Percentiles rank a stretch among this genome's conserved stretches.
Conservation (phyloP, 2,797 vertebrate species). For the Sphenodon punctatus region DNA sequence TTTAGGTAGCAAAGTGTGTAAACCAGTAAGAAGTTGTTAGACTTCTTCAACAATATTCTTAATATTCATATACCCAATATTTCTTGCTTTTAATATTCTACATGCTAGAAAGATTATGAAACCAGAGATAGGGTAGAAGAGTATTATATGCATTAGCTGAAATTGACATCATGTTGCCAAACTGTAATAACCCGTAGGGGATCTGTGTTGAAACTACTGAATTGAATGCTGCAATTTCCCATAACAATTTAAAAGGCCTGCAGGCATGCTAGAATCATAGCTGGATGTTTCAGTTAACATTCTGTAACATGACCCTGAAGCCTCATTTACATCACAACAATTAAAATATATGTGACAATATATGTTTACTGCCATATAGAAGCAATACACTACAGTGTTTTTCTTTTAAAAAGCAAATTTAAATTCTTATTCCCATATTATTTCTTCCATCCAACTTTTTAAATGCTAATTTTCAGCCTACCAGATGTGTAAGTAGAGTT, state of each 20-base stretch:
- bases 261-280: slow-evolving; percentile 64
- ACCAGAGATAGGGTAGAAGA: neutral
- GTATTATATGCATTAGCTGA: slow-evolving; percentile 30
- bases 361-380: slow-evolving; percentile 17
- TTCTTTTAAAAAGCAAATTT: neutral
- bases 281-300: slow-evolving; percentile 64
- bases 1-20: neutral
- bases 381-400: neutral
- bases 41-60: neutral
- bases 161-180: slow-evolving; percentile 61
- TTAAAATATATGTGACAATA: slow-evolving; percentile 66
- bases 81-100: slow-evolving; percentile 7
- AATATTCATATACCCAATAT: neutral
- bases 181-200: slow-evolving; percentile 62
- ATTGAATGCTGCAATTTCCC: slow-evolving; percentile 66
- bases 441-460: neutral
- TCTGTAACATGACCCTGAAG: slow-evolving; percentile 65
- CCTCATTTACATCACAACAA: slow-evolving; percentile 67
- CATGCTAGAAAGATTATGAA: neutral
- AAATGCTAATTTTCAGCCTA: neutral
- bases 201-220: slow-evolving; percentile 54
- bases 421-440: neutral
- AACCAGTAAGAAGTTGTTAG: neutral
- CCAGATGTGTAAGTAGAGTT: neutral
- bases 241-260: slow-evolving; percentile 69